These are phyloP conservation scores for Thecophora atra DNA, from an alignment of 2,888 invertebrate genomes.

Conservation along the genomic window DNA sequence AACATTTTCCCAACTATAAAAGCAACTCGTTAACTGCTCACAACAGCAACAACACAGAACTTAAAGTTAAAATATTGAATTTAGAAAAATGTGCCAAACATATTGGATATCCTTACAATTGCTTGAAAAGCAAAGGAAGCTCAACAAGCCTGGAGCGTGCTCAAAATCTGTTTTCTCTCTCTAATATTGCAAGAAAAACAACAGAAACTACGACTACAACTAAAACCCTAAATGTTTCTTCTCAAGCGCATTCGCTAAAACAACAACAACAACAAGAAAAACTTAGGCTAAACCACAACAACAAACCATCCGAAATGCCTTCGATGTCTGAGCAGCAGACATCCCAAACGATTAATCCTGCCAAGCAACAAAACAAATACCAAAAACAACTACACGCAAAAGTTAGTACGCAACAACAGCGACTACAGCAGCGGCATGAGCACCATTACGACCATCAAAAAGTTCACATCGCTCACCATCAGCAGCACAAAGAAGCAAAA, in stretches of 20 bases:
- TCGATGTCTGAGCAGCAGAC: constrained; percentile 44
- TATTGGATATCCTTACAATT: constrained; percentile 8
- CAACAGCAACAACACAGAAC: constrained; percentile 24
- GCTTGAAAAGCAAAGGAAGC: constrained; percentile 27
- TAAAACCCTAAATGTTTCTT: constrained; percentile 9
- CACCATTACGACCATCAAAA: constrained; percentile 39
- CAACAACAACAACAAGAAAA: constrained; percentile 32
- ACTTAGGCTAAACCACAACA: constrained; percentile 30
- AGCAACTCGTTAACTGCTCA: constrained; percentile 7
- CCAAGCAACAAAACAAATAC: constrained; percentile 42
- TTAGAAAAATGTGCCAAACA: constrained; percentile 52
- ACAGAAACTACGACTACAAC: neutral
- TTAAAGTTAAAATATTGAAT: constrained; percentile 38
- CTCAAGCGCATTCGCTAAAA: neutral
- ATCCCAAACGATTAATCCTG: constrained; percentile 44
- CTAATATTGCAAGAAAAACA: neutral
- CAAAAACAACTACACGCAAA: constrained; percentile 35
- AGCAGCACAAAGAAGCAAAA: constrained; percentile 48
- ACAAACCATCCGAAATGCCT: constrained; percentile 48
- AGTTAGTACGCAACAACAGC: constrained; percentile 9
- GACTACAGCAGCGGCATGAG: too few relatives aligned
- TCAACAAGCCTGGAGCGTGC: neutral
- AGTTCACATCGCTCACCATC: constrained; percentile 48
- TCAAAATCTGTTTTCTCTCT: neutral
- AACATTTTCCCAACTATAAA: constrained; percentile 34